These are phyloP conservation scores for Hypsopygia costalis DNA, from an alignment of 2,888 invertebrate genomes.

Conservation along the genomic window DNA sequence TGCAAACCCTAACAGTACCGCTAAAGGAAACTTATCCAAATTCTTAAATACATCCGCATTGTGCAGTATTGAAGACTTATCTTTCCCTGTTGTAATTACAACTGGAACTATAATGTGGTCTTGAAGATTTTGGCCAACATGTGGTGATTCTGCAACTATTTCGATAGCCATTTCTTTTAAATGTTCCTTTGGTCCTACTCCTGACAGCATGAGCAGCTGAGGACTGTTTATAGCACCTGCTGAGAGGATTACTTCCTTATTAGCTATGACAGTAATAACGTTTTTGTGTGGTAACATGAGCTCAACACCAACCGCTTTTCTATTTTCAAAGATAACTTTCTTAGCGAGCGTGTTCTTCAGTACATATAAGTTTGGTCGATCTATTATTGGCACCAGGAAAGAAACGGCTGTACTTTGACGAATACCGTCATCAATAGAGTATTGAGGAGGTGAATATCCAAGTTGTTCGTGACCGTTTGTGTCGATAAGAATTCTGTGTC, in stretches of 20 bases:
- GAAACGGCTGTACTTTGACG: constrained; percentile 41
- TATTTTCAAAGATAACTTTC: constrained; percentile 37
- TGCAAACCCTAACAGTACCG: constrained; percentile 38
- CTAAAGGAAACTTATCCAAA: constrained; percentile 33
- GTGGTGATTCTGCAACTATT: constrained; percentile 32
- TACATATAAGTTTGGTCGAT: constrained; percentile 41
- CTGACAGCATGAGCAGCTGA: constrained; percentile 51
- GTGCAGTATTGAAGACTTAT: constrained; percentile 18
- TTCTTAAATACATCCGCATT: constrained; percentile 29
- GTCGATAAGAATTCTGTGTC: constrained; percentile 35
- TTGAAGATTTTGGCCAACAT: constrained; percentile 47
- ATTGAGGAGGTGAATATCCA: constrained; percentile 37
- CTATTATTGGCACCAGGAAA: constrained; percentile 37
- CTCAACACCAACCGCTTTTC: constrained; percentile 37
- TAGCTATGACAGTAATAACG: constrained; percentile 24
- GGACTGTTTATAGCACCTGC: constrained; percentile 49
- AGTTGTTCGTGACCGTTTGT: constrained; percentile 38
- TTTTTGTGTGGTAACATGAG: constrained; percentile 25
- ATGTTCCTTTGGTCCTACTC: constrained; percentile 45
- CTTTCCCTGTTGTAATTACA: constrained; percentile 26
- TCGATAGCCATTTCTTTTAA: constrained; percentile 34
- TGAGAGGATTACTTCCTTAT: constrained; percentile 46
- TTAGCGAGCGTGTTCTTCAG: constrained; percentile 38
- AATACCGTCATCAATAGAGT: constrained; percentile 25
- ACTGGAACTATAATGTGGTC: constrained; percentile 43